phyloP scores from a whole-genome alignment of 2,113 vertebrate genomes.

The Macroglossus sobrinus region DNA sequence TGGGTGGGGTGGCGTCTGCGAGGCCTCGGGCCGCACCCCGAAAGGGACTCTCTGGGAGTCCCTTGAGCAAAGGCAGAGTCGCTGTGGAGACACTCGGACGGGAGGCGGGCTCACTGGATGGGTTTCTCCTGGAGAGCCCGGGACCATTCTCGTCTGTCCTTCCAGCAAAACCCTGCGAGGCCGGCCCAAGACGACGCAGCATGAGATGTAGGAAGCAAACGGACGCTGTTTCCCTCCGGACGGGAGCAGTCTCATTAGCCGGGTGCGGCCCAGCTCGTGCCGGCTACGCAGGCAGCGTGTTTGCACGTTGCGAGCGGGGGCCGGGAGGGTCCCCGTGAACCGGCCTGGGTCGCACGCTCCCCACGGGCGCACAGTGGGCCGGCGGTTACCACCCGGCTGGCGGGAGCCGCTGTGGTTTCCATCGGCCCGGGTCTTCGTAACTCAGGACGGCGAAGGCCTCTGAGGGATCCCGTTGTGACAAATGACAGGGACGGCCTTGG shows the following conservation, averaged over 20 bases:
- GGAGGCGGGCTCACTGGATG: not conserved
- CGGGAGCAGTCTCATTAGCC: conserved; percentile 16
- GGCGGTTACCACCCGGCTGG: not conserved
- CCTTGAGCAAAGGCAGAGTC: not conserved
- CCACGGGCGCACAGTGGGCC: not conserved
- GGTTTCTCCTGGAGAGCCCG: not conserved
- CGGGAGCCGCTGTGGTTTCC: not conserved
- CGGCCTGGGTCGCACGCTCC: not conserved
- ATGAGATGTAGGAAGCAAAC: conserved; percentile 27
- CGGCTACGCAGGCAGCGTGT: conserved; percentile 36
- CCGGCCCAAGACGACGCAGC: conserved; percentile 9
- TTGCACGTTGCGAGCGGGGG: not conserved
- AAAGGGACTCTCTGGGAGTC: not conserved
- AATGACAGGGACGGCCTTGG: not conserved
- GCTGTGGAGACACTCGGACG: not conserved
- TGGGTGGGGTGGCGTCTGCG: not conserved
- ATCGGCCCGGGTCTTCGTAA: conserved; percentile 11
- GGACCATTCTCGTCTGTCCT: not conserved
- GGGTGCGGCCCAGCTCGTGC: not conserved
- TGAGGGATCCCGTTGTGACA: not conserved
- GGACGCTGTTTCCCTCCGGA: conserved; percentile 18
- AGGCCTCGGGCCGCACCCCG: not conserved
- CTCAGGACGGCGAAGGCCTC: not conserved
- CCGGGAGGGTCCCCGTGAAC: conserved; percentile 35
- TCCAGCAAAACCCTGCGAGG: not conserved